Base-by-base conservation (phyloP, 2,888 invertebrate species). In the Neoitamus cyanurus region DNA sequence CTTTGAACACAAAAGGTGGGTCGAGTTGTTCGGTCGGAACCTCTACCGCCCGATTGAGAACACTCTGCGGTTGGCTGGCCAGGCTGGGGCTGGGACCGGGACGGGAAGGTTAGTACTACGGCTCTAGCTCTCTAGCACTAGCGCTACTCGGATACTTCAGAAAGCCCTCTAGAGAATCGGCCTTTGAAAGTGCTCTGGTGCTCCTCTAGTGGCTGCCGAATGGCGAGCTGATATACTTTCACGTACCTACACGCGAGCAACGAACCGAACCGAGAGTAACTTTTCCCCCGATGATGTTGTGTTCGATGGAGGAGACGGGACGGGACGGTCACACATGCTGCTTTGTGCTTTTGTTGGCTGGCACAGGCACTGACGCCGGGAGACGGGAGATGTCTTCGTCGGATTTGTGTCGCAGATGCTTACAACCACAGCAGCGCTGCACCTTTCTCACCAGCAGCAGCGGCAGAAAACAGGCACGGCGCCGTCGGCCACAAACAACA, bases 391-490 rank as follows among this genome's bases (percentile, higher is more conserved):
- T 37, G 46, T 46, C 42, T 75, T 75, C 42, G 25, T 37, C 25
- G 75, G 7, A 42, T 48, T 78, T 78, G 48, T 78, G 78, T 78
- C 58, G 58, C 58, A 78, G 78, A 78, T 78, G 78, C 28, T 6
- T 28, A 78, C 78, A 20, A 75, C 75, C 28, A 75, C 75, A 42
- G 42, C 25, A 2, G 3, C 9, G 75, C 37, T 46, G 37, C 75
- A 75, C 75, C 75, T 37, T 58, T 58, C 58, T 58, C 58, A 25
- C 28, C 15, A 28, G 73, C 68, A 70, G 73, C 73, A 31, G 20
- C 20, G 20, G 37, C 34, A 31, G 0, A 5, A 36, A n/a, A 20
- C 37, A 11, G 15, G 37, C 9, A 37, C n/a, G n/a, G n/a, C n/a
- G n/a, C n/a, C n/a, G n/a, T n/a, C n/a, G n/a, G n/a, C n/a, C n/a